Conservation (phyloP, 2,888 invertebrate genomes). For the Epinotia brunnichana region DNA sequence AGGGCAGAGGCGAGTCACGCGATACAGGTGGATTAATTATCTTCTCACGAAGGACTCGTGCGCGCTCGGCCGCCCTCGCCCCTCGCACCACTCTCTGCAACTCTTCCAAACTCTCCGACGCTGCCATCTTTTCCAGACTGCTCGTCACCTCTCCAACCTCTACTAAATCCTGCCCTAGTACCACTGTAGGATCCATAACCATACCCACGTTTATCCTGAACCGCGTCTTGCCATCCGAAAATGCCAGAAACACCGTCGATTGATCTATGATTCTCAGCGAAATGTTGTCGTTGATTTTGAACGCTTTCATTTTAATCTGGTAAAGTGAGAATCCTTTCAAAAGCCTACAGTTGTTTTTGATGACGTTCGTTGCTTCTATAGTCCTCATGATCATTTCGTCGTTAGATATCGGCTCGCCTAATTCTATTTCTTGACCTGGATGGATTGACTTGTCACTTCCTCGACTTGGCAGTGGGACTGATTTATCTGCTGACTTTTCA, state of each 20-base stretch:
- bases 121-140: conserved; percentile 3
- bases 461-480: too few relatives aligned
- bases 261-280: conserved; percentile 35
- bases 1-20: not conserved
- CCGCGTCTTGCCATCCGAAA: conserved; percentile 20
- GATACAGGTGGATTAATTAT: not conserved
- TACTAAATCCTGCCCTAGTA: conserved; percentile 53
- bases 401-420: not conserved
- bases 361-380: conserved; percentile 21
- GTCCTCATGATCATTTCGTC: conserved; percentile 22
- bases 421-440: not conserved
- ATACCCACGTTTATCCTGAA: conserved; percentile 53
- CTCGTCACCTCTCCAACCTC: conserved; percentile 23
- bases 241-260: conserved; percentile 18
- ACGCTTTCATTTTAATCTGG: conserved; percentile 30
- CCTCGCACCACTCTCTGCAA: not conserved
- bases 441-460: not conserved
- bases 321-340: conserved; percentile 28
- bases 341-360: conserved; percentile 13
- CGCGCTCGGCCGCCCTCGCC: conserved; percentile 8
- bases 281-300: conserved; percentile 41
- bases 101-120: conserved; percentile 21
- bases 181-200: conserved; percentile 67
- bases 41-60: not conserved
- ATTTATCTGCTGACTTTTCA: too few relatives aligned